Conservation (phyloP, 2,888 invertebrate genomes). For the Lysandra coridon region DNA sequence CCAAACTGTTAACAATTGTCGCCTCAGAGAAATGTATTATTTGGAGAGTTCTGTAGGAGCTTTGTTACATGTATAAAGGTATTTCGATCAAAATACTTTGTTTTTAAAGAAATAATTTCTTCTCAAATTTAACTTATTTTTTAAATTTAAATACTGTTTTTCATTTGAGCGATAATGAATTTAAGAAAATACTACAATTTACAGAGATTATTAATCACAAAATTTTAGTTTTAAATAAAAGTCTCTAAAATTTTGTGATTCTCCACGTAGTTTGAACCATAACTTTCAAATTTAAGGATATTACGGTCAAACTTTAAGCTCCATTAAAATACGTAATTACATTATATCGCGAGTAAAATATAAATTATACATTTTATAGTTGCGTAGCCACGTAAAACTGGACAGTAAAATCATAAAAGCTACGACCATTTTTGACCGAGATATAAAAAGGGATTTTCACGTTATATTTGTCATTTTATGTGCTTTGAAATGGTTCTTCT, state of each 20-base stretch:
- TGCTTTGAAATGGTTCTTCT: not conserved
- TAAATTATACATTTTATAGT: slow-evolving; percentile 5
- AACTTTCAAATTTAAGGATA: not conserved
- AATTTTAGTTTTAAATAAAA: not conserved
- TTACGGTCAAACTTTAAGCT: not conserved
- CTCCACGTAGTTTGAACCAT: not conserved
- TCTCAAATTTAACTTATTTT: too few relatives aligned
- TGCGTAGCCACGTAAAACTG: not conserved
- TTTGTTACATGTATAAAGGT: not conserved
- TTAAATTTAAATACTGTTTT: too few relatives aligned
- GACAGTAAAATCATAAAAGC: not conserved
- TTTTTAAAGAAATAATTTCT: not conserved
- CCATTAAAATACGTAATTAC: not conserved
- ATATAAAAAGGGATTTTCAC: not conserved
- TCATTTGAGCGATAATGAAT: too few relatives aligned
- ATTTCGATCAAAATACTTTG: not conserved
- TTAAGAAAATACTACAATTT: too few relatives aligned
- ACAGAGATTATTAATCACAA: too few relatives aligned
- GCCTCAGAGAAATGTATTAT: not conserved
- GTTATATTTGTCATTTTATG: not conserved
- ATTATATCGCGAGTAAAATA: not conserved
- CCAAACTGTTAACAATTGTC: slow-evolving; percentile 16
- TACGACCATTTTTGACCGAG: not conserved
- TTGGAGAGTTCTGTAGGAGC: not conserved
- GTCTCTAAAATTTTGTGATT: not conserved